Evolutionary conservation across 1,140 invertebrate genomes (phyloP), one percentile per base, ranked within the genome.

Genomic region (Hyles vespertilio): DNA sequence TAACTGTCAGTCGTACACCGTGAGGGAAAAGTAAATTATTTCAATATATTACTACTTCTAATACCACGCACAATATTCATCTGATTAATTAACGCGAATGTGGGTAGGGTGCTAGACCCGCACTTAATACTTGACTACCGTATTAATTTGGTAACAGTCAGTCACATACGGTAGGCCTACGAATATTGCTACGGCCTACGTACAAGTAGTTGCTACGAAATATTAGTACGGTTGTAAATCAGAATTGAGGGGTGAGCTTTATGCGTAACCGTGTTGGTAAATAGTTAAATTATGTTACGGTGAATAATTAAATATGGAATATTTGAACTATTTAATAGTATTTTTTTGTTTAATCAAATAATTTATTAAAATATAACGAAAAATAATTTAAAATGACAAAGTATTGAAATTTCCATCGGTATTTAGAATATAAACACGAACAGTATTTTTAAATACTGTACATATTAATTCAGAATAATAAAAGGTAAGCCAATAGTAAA

Each of bases 1-100:
- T 79, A 70, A 73, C 72, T 75, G 74, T 77, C 72, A 72, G 58
- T 53, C 60, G 64, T 63, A 70, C 69, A 70, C 70, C 67, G 65
- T 57, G 52, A 48, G 51, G 58, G 34, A 32, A 32, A 67, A 70
- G 57, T 57, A 70, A 63, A 74, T 77, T 62, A 64, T 67, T 56
- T 57, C 59, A 61, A 73, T 53, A 63, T 68, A 65, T 61, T 70
- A 57, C 11, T 3, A 56, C 33, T 56, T 49, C 50, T 56, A 58
- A 22, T 36, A 34, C 51, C 47, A 22, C 54, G 51, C 51, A 62
- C 56, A 63, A 65, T 46, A 49, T 48, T 63, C 44, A 60, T 45
- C 48, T 59, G 59, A 62, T 62, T 67, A 67, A 65, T 61, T 61
- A 54, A 48, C 32, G 51, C 33, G 32, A 50, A 46, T 32, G n/a